Percentiles rank a stretch among this genome's conserved stretches.
Evolutionary conservation across 2,888 invertebrate genomes (phyloP).

Genomic region (Rhagonycha lutea): DNA sequence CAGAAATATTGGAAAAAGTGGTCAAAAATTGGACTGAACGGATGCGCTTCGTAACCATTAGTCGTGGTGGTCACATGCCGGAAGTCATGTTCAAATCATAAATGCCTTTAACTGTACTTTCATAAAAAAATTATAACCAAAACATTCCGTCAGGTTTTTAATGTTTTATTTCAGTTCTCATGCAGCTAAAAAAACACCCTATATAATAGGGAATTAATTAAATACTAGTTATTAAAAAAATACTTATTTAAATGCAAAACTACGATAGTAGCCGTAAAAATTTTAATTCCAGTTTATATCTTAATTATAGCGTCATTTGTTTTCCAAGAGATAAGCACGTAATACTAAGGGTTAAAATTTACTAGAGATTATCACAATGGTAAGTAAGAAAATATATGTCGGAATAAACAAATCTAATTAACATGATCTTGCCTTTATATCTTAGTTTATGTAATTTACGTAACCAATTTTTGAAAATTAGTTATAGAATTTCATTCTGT

Average conservation of each 20-base stretch:
- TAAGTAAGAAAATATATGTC: background rate
- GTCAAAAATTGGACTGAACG: no score
- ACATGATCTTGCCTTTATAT: background rate
- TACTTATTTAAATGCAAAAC: background rate
- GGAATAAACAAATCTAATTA: background rate
- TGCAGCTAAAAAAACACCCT: no score
- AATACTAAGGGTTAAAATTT: slow-evolving; percentile 1
- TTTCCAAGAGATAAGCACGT: background rate
- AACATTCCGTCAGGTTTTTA: no score
- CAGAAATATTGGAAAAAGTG: no score
- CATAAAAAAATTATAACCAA: no score
- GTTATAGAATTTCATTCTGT: background rate
- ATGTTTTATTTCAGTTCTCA: no score
- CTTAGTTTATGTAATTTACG: background rate
- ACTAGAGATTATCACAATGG: background rate
- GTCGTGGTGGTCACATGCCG: no score
- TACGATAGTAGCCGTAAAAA: background rate
- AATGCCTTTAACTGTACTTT: no score
- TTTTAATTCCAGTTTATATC: background rate
- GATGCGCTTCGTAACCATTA: no score
- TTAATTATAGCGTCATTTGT: background rate
- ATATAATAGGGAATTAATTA: background rate
- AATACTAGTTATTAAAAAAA: background rate
- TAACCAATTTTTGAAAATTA: background rate
- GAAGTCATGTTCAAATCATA: no score